Conservation (phyloP, 2,797 vertebrate species). For the Pyrocephalus nanus region DNA sequence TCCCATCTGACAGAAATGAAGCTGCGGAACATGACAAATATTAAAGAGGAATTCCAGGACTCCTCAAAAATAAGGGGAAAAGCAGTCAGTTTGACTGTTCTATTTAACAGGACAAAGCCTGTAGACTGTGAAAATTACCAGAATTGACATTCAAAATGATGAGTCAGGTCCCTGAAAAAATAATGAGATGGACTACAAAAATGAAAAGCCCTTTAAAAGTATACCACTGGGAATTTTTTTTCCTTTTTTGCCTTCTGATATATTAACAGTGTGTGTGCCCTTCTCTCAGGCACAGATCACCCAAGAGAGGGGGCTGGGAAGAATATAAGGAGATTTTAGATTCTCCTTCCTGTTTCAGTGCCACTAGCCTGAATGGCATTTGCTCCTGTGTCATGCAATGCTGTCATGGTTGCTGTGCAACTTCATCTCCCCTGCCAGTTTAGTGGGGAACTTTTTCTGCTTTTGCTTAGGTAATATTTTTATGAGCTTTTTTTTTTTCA, state of each 20-base stretch:
- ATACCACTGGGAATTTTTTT: background rate
- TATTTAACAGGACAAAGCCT: slow-evolving; percentile 23
- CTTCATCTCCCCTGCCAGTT: slow-evolving; percentile 41
- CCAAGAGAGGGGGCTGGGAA: background rate
- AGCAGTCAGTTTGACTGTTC: background rate
- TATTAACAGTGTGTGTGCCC: background rate
- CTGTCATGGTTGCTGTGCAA: slow-evolving; percentile 54
- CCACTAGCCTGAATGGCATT: slow-evolving; percentile 31
- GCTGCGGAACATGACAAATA: background rate
- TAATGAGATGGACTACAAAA: slow-evolving; percentile 21
- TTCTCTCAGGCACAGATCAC: background rate
- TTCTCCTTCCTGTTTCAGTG: background rate
- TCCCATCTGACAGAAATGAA: background rate
- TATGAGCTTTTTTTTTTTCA: background rate
- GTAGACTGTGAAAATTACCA: slow-evolving; percentile 18
- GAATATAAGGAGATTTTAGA: background rate
- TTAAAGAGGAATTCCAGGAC: background rate
- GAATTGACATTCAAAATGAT: slow-evolving; percentile 34
- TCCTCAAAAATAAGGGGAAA: background rate
- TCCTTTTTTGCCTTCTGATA: background rate
- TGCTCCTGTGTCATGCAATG: background rate
- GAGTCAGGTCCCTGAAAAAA: slow-evolving; percentile 30
- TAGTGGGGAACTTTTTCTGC: slow-evolving; percentile 29
- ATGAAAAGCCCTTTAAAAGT: slow-evolving; percentile 30
- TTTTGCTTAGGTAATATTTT: slow-evolving; percentile 5